Evolutionary conservation across 1,140 invertebrate species (phyloP).

Genomic region (Zeugodacus cucurbitae): DNA sequence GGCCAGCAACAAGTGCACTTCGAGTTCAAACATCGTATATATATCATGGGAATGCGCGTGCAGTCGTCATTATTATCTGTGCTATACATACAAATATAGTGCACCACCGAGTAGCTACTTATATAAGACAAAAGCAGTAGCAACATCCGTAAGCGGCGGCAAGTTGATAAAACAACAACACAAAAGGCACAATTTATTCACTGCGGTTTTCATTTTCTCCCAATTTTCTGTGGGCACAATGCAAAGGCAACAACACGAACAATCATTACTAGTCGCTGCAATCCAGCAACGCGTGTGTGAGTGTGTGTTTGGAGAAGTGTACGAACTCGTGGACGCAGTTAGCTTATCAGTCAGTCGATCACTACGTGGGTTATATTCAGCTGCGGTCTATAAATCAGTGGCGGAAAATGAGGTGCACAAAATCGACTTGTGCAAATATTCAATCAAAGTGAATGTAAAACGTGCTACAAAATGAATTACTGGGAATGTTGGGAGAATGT

Average conservation of each 20-base stretch:
- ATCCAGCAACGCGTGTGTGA: not conserved
- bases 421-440: not conserved
- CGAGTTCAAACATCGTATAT: not conserved
- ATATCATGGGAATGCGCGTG: not conserved
- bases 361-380: not conserved
- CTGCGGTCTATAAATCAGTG: not conserved
- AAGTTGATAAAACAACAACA: not conserved
- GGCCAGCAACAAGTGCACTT: slow-evolving; percentile 1
- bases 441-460: not conserved
- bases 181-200: not conserved
- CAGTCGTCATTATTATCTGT: not conserved
- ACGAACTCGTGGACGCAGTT: not conserved
- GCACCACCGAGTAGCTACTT: not conserved
- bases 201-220: slow-evolving; percentile 6
- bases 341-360: not conserved
- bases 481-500: too few relatives aligned
- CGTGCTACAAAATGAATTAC: not conserved
- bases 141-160: not conserved
- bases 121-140: not conserved
- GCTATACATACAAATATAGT: too few relatives aligned
- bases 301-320: not conserved
- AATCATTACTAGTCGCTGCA: not conserved
- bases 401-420: not conserved
- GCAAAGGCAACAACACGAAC: not conserved
- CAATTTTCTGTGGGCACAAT: not conserved